phyloP scores from a whole-genome alignment of 2,113 vertebrate genomes.

The Axis porcinus region DNA sequence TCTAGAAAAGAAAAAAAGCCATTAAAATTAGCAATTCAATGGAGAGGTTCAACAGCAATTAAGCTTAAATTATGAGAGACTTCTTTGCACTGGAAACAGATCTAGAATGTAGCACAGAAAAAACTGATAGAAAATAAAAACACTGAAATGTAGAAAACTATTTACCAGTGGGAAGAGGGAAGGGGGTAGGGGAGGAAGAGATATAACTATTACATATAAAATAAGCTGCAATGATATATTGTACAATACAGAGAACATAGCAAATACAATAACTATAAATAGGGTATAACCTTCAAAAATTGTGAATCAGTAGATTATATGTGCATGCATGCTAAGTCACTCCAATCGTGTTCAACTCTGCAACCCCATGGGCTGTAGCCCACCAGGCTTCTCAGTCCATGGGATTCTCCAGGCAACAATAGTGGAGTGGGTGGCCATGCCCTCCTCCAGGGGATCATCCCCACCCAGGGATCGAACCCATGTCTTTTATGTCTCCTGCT shows the following conservation, averaged over 20 bases:
- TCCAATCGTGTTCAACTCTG: background rate
- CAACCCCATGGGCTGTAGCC: background rate
- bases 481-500: background rate
- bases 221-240: background rate
- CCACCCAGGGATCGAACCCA: background rate
- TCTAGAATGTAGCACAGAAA: background rate
- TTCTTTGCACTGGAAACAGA: background rate
- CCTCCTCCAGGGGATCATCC: background rate
- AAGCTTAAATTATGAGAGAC: background rate
- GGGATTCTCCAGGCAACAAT: background rate
- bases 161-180: background rate
- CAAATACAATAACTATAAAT: background rate
- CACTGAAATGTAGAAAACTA: background rate
- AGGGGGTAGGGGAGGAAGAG: background rate
- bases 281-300: background rate
- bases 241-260: background rate
- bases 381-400: background rate
- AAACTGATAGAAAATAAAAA: background rate
- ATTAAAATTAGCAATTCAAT: background rate
- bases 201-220: background rate
- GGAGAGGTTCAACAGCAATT: background rate
- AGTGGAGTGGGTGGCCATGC: background rate
- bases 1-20: background rate
- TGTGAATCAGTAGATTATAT: background rate
- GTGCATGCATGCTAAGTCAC: background rate